These are phyloP conservation scores for Lepidonotus clava DNA, from an alignment of 2,888 invertebrate species.

Conservation along the genomic window DNA sequence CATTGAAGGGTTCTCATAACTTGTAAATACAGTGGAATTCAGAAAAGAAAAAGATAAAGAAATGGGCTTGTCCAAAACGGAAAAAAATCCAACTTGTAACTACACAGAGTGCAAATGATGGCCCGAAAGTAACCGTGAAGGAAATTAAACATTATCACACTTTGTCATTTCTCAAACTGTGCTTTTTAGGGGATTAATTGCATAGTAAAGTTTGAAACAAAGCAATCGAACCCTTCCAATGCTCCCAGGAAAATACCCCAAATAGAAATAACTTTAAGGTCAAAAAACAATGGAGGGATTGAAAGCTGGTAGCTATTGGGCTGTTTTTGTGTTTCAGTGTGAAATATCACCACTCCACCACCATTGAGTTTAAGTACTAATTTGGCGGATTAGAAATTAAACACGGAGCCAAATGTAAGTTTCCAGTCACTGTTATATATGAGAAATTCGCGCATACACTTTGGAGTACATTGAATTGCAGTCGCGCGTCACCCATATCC, in stretches of 20 bases:
- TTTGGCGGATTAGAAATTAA: no score
- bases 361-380: background rate
- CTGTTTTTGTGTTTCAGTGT: background rate
- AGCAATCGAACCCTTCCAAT: background rate
- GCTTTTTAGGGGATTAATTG: background rate
- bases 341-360: background rate
- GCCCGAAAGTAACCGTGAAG: conserved; percentile 16
- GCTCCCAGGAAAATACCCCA: conserved; percentile 10
- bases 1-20: conserved; percentile 25
- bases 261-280: background rate
- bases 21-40: conserved; percentile 25
- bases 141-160: background rate
- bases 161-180: background rate
- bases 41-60: background rate
- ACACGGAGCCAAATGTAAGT: no score
- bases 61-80: conserved; percentile 3
- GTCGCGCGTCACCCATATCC: conserved; percentile 6
- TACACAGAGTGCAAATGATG: conserved; percentile 39
- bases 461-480: background rate
- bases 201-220: background rate
- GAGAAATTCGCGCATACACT: background rate
- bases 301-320: background rate
- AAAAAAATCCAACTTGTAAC: conserved; percentile 7
- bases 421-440: no score
- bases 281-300: background rate